Base-by-base conservation (phyloP, 2,113 vertebrate genomes). In the Lota lota region DNA sequence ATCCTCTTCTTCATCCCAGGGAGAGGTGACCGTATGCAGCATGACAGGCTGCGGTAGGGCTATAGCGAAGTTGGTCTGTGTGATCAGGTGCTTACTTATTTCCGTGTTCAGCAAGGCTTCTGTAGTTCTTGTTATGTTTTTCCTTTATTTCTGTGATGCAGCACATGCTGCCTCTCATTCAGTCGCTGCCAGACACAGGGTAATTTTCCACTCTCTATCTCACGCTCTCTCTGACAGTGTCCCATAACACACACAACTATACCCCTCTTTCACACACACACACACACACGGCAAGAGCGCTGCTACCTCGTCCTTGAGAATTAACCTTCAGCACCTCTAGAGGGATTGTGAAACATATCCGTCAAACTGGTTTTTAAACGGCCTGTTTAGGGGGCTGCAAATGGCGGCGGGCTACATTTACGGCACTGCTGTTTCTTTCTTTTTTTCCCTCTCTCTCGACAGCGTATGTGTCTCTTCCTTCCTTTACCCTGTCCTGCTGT, bases 271-370 rank as follows among this genome's bases (percentile, higher is more conserved):
- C 40, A 12, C 40, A 47, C 40, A 47, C 40, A 47, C 40, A 47
- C 10, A 47, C 40, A 47, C 40, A 12, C 73, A 63, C 63, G 70
- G 61, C n/a, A 12, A 81, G 76, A 68, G 72, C 2, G 62, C 73
- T 76, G 79, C 78, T 61, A 58, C 73, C 36, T 62, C 18, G 70
- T 78, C 79, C 77, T 77, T 85, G 75, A 80, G 64, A 72, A 72
- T 73, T 54, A 70, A 75, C 70, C 72, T 77, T 75, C 57, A 60
- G 61, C 16, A 16, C 22, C 62, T 22, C 58, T 57, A 58, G 78
- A 58, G 65, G 62, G 64, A 61, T 53, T 50, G 33, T 68, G 53
- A 67, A 74, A 77, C 69, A 21, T 15, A 40, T 79, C 73, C 57
- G 22, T 85, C 73, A 66, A 28, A 22, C 61, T 4, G 10, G 61